phyloP scores from a whole-genome alignment of 2,888 invertebrate genomes.

The Drosophila leonis region DNA sequence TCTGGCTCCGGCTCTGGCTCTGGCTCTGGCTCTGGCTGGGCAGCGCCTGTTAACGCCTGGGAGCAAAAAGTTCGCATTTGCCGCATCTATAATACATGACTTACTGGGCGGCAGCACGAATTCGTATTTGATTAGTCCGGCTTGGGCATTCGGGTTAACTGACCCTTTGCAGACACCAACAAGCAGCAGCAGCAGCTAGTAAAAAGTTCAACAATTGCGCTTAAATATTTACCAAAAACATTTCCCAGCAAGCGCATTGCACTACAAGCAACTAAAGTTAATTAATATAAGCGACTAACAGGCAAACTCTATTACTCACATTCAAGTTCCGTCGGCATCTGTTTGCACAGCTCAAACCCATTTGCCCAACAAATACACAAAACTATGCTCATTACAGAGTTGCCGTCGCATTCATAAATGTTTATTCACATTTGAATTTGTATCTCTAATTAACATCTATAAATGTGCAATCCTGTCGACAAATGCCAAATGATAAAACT shows the following conservation, averaged over 20 bases:
- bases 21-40: slow-evolving; percentile 10
- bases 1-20: slow-evolving; percentile 2
- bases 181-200: slow-evolving; percentile 20
- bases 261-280: slow-evolving; percentile 32
- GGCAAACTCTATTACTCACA: slow-evolving; percentile 29
- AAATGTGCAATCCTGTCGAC: slow-evolving; percentile 11
- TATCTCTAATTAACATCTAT: slow-evolving; percentile 23
- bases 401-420: slow-evolving; percentile 26
- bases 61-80: slow-evolving; percentile 69
- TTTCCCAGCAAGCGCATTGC: slow-evolving; percentile 35
- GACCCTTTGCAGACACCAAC: slow-evolving; percentile 55
- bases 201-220: slow-evolving; percentile 29
- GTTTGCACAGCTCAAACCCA: slow-evolving; percentile 48
- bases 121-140: slow-evolving; percentile 56
- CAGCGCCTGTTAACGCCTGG: slow-evolving; percentile 24
- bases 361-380: slow-evolving; percentile 36
- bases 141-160: slow-evolving; percentile 60
- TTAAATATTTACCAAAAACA: slow-evolving; percentile 56
- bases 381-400: slow-evolving; percentile 10
- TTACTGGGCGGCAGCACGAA: slow-evolving; percentile 41
- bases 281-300: slow-evolving; percentile 33
- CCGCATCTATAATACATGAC: slow-evolving; percentile 70
- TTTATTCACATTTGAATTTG: slow-evolving; percentile 26
- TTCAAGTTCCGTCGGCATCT: slow-evolving; percentile 17
- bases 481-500: slow-evolving; percentile 7